These are phyloP conservation scores for Australoheros facetus DNA, from an alignment of 2,797 vertebrate genomes.

Conservation along the genomic window DNA sequence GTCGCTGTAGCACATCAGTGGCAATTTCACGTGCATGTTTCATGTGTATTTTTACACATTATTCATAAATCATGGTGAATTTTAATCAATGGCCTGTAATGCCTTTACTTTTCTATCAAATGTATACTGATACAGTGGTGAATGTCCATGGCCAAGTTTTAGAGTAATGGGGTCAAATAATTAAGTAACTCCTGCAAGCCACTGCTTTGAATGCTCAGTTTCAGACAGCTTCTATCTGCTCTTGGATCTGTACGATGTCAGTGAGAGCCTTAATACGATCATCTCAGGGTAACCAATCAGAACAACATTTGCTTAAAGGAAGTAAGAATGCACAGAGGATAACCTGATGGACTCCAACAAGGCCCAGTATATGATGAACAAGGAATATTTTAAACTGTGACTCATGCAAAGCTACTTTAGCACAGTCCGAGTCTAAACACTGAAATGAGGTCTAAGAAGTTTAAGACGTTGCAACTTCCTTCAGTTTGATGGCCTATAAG, in stretches of 20 bases:
- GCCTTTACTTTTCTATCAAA: background rate
- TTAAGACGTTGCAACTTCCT: background rate
- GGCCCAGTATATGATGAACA: background rate
- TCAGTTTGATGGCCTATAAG: background rate
- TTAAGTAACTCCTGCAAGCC: background rate
- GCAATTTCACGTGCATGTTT: background rate
- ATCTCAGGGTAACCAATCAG: background rate
- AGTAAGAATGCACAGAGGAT: background rate
- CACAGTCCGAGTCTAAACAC: background rate
- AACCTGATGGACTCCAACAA: background rate
- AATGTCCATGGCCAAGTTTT: background rate
- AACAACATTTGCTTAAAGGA: background rate
- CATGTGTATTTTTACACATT: background rate
- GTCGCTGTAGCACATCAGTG: background rate
- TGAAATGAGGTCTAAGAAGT: background rate
- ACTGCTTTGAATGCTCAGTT: background rate
- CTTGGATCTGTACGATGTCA: background rate
- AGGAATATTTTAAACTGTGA: background rate
- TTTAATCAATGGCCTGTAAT: background rate
- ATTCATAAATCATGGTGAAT: background rate
- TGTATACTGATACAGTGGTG: background rate
- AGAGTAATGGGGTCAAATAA: background rate
- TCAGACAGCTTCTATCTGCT: background rate
- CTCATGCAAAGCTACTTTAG: background rate
- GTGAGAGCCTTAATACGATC: background rate